Evolutionary conservation across 2,113 vertebrate species (phyloP).

Genomic region (Ammospiza caudacuta): DNA sequence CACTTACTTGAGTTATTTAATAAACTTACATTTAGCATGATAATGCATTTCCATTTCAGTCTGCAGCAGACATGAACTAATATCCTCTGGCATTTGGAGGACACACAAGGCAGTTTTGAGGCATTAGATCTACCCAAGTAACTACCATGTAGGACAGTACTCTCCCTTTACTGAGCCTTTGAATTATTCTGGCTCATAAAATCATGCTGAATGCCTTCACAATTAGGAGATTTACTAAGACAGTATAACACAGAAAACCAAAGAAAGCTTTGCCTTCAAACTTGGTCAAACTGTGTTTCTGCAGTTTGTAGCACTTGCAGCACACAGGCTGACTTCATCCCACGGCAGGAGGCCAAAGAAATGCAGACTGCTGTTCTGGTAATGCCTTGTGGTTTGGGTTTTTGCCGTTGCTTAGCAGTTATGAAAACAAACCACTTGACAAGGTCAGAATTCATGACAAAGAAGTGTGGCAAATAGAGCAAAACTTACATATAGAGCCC

Average conservation of each 20-base stretch:
- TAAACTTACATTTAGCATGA: neutral
- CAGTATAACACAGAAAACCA: neutral
- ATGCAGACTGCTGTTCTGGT: neutral
- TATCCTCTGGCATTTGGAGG: neutral
- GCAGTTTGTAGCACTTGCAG: neutral
- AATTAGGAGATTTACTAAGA: neutral
- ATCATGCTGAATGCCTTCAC: neutral
- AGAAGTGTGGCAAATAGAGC: neutral
- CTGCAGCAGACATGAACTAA: neutral
- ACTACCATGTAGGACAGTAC: neutral
- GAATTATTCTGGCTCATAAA: neutral
- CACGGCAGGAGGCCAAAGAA: neutral
- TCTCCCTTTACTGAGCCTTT: neutral
- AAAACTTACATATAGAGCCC: neutral
- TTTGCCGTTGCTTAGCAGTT: conserved; percentile 16
- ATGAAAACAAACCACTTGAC: conserved; percentile 7
- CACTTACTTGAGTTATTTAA: neutral
- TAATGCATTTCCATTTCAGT: neutral
- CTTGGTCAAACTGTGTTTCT: neutral
- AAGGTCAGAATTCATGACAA: neutral
- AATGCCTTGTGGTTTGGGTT: neutral
- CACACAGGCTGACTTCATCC: neutral
- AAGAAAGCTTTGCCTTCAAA: neutral
- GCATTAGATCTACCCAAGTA: neutral
- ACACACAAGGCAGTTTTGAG: neutral